Percentiles rank a stretch among this genome's conserved stretches.
Conservation (phyloP, 1,140 invertebrate genomes). For the Rhopalosiphum padi region DNA sequence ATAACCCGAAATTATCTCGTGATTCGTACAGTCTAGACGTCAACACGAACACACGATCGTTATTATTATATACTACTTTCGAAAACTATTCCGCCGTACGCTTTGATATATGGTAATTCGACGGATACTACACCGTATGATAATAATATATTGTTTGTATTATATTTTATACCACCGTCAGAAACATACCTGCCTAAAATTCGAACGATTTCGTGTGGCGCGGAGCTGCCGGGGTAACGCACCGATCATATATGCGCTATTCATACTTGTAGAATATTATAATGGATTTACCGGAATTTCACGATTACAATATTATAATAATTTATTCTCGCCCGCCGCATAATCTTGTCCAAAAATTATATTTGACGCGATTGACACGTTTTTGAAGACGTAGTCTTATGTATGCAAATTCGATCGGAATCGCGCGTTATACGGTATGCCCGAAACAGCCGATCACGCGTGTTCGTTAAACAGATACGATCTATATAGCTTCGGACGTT, state of each 20-base stretch:
- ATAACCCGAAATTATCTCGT: conserved; percentile 32
- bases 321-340: neutral
- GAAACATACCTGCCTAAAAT: neutral
- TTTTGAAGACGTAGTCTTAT: neutral
- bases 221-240: neutral
- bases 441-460: neutral
- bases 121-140: neutral
- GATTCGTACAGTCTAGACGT: neutral
- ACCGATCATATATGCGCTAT: neutral
- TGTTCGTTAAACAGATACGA: neutral
- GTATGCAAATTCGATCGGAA: conserved; percentile 27
- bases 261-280: no score
- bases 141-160: neutral
- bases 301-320: neutral
- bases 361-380: neutral
- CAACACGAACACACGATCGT: neutral
- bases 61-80: neutral
- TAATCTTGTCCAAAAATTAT: neutral
- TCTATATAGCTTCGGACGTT: neutral
- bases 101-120: neutral
- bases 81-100: neutral
- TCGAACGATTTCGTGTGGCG: neutral
- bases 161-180: no score
- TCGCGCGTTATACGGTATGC: neutral
- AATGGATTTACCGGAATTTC: neutral